Base-by-base conservation (phyloP, 2,888 invertebrate species). In the Melangyna quadrimaculata region DNA sequence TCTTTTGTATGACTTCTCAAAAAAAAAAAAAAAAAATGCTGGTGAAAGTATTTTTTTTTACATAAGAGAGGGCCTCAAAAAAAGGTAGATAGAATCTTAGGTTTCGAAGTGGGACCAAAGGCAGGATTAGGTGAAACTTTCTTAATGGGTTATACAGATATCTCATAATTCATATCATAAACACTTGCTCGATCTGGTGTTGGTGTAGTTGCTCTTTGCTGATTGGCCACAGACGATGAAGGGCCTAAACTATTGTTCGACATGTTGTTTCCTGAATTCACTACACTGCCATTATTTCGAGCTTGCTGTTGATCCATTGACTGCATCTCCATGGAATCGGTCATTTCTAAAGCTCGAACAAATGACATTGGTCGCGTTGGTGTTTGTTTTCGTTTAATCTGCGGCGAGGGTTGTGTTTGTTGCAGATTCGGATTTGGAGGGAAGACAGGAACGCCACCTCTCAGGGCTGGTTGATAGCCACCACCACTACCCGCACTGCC, bases 111-210 rank as follows among this genome's bases (percentile, higher is more conserved):
- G 22, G 81, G 86, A 81, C 80, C 81, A 63, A 81, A 72, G 81
- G 77, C 81, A 81, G 86, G 81, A 86, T 73, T 81, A 69, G 81
- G 91, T 87, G 91, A 90, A 88, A 90, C 89, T 90, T 86, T 86
- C 86, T 86, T 86, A 84, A 91, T 91, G 92, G 92, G 92, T 96
- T 96, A 98, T 94, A 98, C 97, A 89, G 97, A 97, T 93, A 98
- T 98, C 93, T 98, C 98, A 93, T 98, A 97, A 94, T 97, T 98
- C 95, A 97, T 97, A 93, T 98, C 97, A 93, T 98, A 98, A 88
- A 97, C 96, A 92, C 97, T 97, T 89, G 96, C 96, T 89, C 97
- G 95, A 92, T 97, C 97, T 65, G 97, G 96, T 17, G 96, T 95
- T 43, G 94, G 94, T 63, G 94, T 93, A 14, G 93, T 93, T 27